These are phyloP conservation scores for Tupaia tana DNA, from an alignment of 2,113 vertebrate genomes.

Conservation along the genomic window DNA sequence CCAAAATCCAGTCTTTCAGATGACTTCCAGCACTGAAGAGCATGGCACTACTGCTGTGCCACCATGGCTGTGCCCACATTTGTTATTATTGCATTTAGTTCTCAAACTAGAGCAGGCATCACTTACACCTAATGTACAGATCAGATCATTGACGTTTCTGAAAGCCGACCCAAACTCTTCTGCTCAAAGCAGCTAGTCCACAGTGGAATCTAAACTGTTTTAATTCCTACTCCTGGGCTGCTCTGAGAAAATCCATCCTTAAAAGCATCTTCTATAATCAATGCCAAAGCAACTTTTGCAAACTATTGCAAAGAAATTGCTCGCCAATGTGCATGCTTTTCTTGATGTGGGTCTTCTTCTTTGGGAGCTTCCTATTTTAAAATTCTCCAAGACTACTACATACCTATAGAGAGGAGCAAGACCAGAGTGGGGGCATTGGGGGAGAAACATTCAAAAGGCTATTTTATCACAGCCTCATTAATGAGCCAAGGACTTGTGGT, in stretches of 20 bases:
- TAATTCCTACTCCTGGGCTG: no score
- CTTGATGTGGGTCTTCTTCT: background rate
- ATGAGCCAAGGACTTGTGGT: background rate
- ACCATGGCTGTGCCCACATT: background rate
- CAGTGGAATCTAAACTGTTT: rapidly evolving
- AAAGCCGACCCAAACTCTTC: background rate
- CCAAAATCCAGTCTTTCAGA: no score
- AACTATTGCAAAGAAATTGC: background rate
- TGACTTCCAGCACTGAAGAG: no score
- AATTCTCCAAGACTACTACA: background rate
- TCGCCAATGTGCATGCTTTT: rapidly evolving
- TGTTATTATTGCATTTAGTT: background rate
- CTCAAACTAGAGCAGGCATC: background rate
- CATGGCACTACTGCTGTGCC: no score
- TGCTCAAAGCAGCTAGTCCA: background rate
- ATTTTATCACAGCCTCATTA: conserved; percentile 24
- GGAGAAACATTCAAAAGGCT: background rate
- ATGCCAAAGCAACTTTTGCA: background rate
- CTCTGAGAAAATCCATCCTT: background rate
- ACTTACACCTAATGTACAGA: background rate
- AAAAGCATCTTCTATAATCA: background rate
- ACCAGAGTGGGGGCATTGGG: background rate
- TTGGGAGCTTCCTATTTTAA: background rate
- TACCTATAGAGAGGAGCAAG: background rate
- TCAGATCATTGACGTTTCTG: background rate